Conservation (phyloP, 2,888 invertebrate species). For the Diaphora mendica region DNA sequence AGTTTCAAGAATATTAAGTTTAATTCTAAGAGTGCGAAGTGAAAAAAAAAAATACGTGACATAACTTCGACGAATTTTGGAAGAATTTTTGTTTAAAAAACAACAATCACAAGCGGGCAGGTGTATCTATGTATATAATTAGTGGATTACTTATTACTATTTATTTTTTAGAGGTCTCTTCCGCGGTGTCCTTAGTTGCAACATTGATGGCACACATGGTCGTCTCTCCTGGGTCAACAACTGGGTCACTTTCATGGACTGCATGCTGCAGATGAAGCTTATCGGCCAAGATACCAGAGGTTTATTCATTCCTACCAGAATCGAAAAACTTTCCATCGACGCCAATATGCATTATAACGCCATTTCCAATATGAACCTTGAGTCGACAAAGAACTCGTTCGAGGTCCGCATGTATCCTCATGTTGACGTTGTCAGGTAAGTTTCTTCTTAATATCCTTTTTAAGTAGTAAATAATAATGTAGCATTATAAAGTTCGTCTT, state of each 20-base stretch:
- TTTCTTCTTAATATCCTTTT: not conserved
- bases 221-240: too few species aligned
- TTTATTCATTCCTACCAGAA: constrained; percentile 91
- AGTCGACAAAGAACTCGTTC: constrained; percentile 75
- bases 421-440: constrained; percentile 81
- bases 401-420: constrained; percentile 82
- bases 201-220: constrained; percentile 83
- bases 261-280: constrained; percentile 94
- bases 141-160: too few species aligned
- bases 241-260: constrained; percentile 96
- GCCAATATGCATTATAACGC: constrained; percentile 87
- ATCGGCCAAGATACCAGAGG: constrained; percentile 89
- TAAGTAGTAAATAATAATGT: too few species aligned
- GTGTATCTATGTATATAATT: too few species aligned
- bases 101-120: too few species aligned
- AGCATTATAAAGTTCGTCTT: too few species aligned
- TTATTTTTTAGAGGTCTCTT: constrained; percentile 80
- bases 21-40: too few species aligned
- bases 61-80: too few species aligned
- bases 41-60: too few species aligned
- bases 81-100: too few species aligned
- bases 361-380: constrained; percentile 79
- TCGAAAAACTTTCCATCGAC: constrained; percentile 90
- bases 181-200: constrained; percentile 86
- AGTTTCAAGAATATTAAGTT: too few species aligned